phyloP scores from a whole-genome alignment of 2,888 invertebrate genomes.

The Andrena minutula region DNA sequence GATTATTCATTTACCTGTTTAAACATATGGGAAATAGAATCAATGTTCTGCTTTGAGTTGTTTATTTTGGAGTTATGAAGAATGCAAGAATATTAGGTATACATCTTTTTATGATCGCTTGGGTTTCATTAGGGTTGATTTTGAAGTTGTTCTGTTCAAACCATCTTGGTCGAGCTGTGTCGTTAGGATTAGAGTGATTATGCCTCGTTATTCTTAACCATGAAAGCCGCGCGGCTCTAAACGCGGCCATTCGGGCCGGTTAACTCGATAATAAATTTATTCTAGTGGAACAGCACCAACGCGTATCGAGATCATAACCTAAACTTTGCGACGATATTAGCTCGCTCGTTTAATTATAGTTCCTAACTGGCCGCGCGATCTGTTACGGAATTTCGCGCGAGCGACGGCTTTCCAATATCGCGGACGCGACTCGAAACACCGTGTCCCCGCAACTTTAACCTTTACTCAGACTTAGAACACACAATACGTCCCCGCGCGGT shows the following conservation, averaged over 20 bases:
- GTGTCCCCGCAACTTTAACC: background rate
- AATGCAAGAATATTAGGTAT: too few species aligned
- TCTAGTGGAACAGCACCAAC: background rate
- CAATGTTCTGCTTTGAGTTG: too few species aligned
- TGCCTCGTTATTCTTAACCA: background rate
- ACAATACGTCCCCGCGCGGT: background rate
- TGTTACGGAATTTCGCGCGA: conserved; percentile 32
- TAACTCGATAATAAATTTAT: conserved; percentile 36
- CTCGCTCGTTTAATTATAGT: conserved; percentile 34
- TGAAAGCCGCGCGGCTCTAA: conserved; percentile 6
- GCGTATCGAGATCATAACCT: conserved; percentile 43
- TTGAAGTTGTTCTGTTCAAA: too few species aligned
- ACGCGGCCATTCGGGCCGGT: background rate
- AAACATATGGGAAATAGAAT: too few species aligned
- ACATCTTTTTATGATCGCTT: too few species aligned
- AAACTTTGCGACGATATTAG: conserved; percentile 38
- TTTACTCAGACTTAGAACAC: background rate
- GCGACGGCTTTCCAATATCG: conserved; percentile 34
- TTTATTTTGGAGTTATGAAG: too few species aligned
- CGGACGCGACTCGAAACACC: conserved; percentile 12
- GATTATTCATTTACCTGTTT: too few species aligned
- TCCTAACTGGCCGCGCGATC: conserved; percentile 43
- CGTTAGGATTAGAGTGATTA: background rate
- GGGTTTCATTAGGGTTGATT: background rate
- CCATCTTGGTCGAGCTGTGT: background rate